A percentile compares a stretch with the other conserved stretches of the same genome.
Evolutionary conservation across 2,797 vertebrate genomes (phyloP).

Genomic region (Cryptoblepharus egeriae): DNA sequence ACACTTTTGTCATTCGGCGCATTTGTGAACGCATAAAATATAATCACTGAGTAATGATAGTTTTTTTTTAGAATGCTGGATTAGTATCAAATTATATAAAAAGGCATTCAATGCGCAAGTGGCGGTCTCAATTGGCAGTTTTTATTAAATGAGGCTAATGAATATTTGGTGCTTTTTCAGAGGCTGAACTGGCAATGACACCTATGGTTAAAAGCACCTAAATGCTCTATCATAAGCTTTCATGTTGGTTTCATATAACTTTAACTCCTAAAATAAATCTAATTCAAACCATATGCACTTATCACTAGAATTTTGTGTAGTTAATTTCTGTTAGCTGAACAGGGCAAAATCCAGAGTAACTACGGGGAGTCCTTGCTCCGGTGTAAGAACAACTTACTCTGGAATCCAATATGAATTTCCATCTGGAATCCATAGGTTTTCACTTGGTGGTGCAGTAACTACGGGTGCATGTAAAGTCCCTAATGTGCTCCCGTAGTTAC

Average conservation of each 20-base stretch:
- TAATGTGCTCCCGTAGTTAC: too few species aligned
- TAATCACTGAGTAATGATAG: constrained; percentile 8
- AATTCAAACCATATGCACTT: background rate
- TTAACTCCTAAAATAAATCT: background rate
- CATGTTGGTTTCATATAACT: background rate
- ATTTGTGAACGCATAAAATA: constrained; percentile 47
- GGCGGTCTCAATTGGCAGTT: constrained; percentile 20
- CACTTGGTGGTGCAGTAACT: too few species aligned
- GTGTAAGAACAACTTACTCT: too few species aligned
- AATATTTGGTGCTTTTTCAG: constrained; percentile 23
- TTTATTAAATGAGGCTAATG: constrained; percentile 19
- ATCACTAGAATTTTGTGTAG: background rate
- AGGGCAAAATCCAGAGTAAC: too few species aligned
- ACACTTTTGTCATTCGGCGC: constrained; percentile 15
- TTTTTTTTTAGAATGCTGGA: constrained; percentile 20
- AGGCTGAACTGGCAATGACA: constrained; percentile 35
- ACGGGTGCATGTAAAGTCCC: too few species aligned
- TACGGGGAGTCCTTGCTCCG: too few species aligned
- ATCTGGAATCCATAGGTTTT: too few species aligned
- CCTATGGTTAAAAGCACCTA: constrained; percentile 3
- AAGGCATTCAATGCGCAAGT: constrained; percentile 4
- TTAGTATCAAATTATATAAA: constrained; percentile 23
- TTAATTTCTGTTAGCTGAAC: background rate
- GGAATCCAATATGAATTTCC: too few species aligned
- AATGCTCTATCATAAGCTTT: constrained; percentile 18